phyloP scores from a whole-genome alignment of 2,113 vertebrate genomes.

The Plectropomus leopardus region DNA sequence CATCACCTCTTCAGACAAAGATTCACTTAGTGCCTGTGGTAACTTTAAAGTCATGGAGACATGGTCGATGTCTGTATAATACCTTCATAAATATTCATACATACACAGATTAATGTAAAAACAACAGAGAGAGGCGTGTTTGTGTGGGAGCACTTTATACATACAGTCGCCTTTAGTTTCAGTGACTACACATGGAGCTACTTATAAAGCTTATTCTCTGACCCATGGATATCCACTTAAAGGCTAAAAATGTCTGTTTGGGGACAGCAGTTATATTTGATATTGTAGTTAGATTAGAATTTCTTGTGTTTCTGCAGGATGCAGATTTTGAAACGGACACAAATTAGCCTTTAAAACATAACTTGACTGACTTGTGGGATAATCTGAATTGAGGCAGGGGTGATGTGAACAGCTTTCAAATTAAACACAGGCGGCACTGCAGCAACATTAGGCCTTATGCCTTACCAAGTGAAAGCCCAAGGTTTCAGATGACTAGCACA shows the following conservation, averaged over 20 bases:
- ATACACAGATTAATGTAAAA: constrained; percentile 7
- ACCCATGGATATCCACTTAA: constrained; percentile 6
- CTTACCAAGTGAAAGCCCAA: constrained; percentile 19
- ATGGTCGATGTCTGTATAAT: background rate
- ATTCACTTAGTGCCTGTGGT: background rate
- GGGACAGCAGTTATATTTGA: background rate
- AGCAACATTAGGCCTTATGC: background rate
- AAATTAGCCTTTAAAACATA: constrained; percentile 11
- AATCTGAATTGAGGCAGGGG: constrained; percentile 5
- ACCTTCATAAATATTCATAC: background rate
- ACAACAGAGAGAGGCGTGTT: constrained; percentile 22
- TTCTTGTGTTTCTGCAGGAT: constrained; percentile 25
- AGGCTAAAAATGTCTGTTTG: constrained; percentile 11
- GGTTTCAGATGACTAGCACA: background rate
- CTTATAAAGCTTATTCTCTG: constrained; percentile 19
- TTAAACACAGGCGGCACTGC: constrained; percentile 32
- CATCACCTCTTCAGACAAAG: background rate
- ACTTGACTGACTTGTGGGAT: background rate
- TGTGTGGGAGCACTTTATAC: constrained; percentile 49
- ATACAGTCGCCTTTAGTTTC: constrained; percentile 56
- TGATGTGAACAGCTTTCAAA: constrained; percentile 27
- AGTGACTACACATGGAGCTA: constrained; percentile 40
- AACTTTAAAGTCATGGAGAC: background rate
- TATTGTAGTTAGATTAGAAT: constrained; percentile 23
- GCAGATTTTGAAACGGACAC: constrained; percentile 1